These are phyloP conservation scores for Gasterosteus nipponicus DNA, from an alignment of 2,113 vertebrate genomes.

Conservation along the genomic window DNA sequence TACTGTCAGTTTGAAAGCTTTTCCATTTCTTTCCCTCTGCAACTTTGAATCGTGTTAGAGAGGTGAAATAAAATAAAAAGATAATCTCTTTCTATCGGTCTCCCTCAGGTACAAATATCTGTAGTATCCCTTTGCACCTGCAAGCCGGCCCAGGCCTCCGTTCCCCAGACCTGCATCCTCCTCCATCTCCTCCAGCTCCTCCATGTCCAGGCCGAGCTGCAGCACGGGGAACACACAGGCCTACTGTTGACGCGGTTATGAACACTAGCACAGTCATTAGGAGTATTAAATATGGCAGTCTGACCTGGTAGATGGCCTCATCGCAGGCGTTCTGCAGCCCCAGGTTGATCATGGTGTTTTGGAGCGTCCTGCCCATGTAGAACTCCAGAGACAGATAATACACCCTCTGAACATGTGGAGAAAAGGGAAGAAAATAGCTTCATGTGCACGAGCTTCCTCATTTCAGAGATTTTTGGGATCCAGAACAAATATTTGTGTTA, in stretches of 20 bases:
- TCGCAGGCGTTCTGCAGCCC: constrained; percentile 96
- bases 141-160: constrained; percentile 93
- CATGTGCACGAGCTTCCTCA: not conserved
- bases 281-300: not conserved
- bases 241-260: not conserved
- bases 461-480: not conserved
- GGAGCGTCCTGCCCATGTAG: constrained; percentile 94
- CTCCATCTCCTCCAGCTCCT: constrained; percentile 97
- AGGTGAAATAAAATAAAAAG: not conserved
- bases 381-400: constrained; percentile 98
- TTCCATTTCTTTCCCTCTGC: not conserved
- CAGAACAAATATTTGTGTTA: not conserved
- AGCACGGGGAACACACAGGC: not conserved
- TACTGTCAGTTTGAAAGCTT: not conserved
- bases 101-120: not conserved
- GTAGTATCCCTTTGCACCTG: constrained; percentile 81
- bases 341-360: constrained; percentile 98
- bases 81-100: not conserved
- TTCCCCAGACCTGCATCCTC: constrained; percentile 97
- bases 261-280: not conserved
- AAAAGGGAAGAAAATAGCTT: not conserved
- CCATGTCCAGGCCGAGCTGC: constrained; percentile 94
- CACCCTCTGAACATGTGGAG: constrained; percentile 83
- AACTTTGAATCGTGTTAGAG: not conserved
- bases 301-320: constrained; percentile 95